phyloP scores from a whole-genome alignment of 2,113 vertebrate species.

The Pao palembangensis region DNA sequence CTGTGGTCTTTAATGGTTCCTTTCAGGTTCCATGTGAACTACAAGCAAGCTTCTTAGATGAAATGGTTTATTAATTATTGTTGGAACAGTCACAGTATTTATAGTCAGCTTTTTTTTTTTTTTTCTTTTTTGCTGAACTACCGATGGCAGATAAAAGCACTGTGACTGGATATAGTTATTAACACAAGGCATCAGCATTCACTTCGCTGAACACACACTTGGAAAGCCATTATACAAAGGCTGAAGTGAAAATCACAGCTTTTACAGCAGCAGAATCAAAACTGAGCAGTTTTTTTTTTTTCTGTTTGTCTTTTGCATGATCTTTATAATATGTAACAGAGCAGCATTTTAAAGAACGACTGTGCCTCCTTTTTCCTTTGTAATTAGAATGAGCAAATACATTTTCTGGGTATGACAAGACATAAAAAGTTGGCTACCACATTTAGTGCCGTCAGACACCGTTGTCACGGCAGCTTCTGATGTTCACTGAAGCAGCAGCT shows the following conservation, averaged over 20 bases:
- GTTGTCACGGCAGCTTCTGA: background rate
- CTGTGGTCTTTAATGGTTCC: too few species aligned
- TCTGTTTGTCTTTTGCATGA: too few species aligned
- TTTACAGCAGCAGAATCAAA: too few species aligned
- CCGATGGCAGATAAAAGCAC: conserved; percentile 12
- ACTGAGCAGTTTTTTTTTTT: too few species aligned
- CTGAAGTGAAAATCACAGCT: too few species aligned
- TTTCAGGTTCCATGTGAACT: too few species aligned
- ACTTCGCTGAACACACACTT: background rate
- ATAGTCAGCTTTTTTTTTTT: background rate
- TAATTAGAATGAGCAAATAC: background rate
- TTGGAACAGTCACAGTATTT: conserved; percentile 1
- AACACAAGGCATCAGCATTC: background rate
- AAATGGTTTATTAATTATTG: background rate
- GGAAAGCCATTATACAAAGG: too few species aligned
- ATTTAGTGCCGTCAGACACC: background rate
- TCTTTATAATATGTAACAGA: too few species aligned
- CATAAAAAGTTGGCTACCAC: background rate
- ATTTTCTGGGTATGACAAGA: background rate
- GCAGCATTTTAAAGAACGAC: too few species aligned
- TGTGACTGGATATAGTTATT: conserved; percentile 22
- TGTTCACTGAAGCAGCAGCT: background rate
- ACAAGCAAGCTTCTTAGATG: too few species aligned
- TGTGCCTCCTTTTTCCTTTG: too few species aligned
- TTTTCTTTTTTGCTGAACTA: conserved; percentile 6